Base-by-base conservation (phyloP, 2,888 invertebrate genomes). In the Trisateles emortualis region DNA sequence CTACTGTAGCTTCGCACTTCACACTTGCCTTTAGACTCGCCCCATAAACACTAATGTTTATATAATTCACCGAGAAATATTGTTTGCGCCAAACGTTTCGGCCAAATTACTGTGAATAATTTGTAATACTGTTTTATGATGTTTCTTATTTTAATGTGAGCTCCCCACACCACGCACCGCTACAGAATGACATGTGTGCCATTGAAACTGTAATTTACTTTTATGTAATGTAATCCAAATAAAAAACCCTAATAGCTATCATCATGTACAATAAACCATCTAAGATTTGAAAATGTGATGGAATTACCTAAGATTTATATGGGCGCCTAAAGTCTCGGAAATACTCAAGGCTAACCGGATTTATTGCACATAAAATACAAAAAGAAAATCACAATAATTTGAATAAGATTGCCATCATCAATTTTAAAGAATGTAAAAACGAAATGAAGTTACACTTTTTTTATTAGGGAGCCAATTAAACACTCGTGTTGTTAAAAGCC, bases 81-180 rank as follows among this genome's bases (percentile, higher is more conserved):
- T 50, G 35, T 57, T 67, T 48, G 52, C 50, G 13, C 55, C 55
- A 50, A 58, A 67, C 41, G 44, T 53, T 66, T 62, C 50, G 32
- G 39, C 30, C 36, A 63, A 59, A 70, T 70, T 52, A 56, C 68
- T 63, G 71, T 63, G 52, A 53, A 70, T 68, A 63, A 71, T 64
- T 56, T 63, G n/a, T 68, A 55, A 68, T 68, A 41, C 48, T 22
- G 19, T 54, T 58, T 52, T 62, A 56, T 45, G 46, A 41, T 38
- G 26, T 42, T 48, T 45, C 52, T 51, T 45, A 32, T 33, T 29
- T 22, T 35, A 32, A 47, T 22, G 30, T 22, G n/a, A n/a, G 19
- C 10, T 17, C 24, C 3, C 24, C 11, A 1, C 22, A 24, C 26
- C 1, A 22, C 11, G 0, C 22, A 24, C 26, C 1, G 5, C 35